Base-by-base conservation (phyloP, 2,113 vertebrate species). In the Takifugu bimaculatus region DNA sequence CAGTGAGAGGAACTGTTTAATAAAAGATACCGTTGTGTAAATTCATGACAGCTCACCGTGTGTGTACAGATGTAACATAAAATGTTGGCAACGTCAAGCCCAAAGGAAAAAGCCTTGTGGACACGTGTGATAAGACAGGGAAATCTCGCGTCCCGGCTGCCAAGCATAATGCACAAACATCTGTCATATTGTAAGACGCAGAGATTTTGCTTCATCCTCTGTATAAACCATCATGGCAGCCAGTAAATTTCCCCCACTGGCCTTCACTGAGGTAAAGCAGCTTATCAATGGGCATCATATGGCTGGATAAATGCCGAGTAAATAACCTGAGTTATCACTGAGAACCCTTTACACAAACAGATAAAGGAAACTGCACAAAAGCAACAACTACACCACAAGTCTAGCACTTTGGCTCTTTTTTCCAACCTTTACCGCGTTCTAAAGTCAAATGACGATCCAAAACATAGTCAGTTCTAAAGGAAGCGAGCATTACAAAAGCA, bases 51-150 rank as follows among this genome's bases (percentile, higher is more conserved):
- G 50, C 55, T 49, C 28, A 54, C 35, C 50, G 28, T 49, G 26
- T 49, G 25, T 44, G 32, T 44, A 26, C 35, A 42, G 44, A 45
- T 70, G 53, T 62, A 27, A 77, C 70, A 56, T 71, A 71, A 76
- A 74, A 76, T 78, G 66, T 50, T 25, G n/a, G n/a, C 48, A 14
- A 65, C 35, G 51, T 47, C 50, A 20, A 15, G 50, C 54, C 56
- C 68, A 60, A 47, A 73, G 45, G 29, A 61, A 63, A 57, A 51
- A 54, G 15, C 63, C 51, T 28, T 39, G 65, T 71, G 74, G 63
- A 72, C 62, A 56, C 63, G 54, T 32, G 74, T 65, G 68, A 79
- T 71, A 70, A 80, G 63, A 72, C 66, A 60, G 27, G 57, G 55
- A 44, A 60, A 67, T 71, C 15, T 28, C 15, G 39, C 56, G 53